These are phyloP conservation scores for Protobothrops flavoviridis DNA, from an alignment of 2,113 vertebrate species.

Conservation along the genomic window DNA sequence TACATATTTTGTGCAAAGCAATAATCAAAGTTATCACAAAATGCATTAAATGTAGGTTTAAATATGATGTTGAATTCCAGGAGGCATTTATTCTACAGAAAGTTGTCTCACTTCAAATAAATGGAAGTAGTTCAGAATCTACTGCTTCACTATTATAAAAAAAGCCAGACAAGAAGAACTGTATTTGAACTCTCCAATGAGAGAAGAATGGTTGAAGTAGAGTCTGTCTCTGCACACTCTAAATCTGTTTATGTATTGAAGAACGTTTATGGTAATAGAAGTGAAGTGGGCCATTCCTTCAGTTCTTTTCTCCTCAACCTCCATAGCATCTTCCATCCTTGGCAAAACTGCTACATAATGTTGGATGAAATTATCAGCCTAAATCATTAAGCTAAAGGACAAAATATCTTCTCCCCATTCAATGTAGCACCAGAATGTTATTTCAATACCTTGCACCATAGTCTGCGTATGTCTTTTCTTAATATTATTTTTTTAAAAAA, in stretches of 20 bases:
- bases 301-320: not conserved
- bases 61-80: not conserved
- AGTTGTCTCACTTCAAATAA: not conserved
- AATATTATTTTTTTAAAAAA: not conserved
- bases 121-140: not conserved
- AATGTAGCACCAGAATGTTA: not conserved
- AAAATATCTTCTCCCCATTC: not conserved
- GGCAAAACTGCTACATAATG: not conserved
- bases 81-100: not conserved
- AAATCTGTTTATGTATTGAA: not conserved
- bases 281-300: not conserved
- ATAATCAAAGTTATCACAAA: not conserved
- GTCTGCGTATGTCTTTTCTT: not conserved
- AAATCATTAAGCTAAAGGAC: not conserved
- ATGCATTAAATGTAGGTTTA: not conserved
- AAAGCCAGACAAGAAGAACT: not conserved
- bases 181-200: not conserved
- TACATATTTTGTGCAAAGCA: conserved; percentile 10
- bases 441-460: not conserved
- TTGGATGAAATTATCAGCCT: not conserved
- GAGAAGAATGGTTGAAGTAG: not conserved
- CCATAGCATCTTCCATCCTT: not conserved
- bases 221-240: not conserved
- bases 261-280: not conserved
- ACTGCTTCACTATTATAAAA: not conserved